Evolutionary conservation across 2,797 vertebrate genomes (phyloP), one percentile per base, ranked within the genome.

Genomic region (Jordanella pulchra): DNA sequence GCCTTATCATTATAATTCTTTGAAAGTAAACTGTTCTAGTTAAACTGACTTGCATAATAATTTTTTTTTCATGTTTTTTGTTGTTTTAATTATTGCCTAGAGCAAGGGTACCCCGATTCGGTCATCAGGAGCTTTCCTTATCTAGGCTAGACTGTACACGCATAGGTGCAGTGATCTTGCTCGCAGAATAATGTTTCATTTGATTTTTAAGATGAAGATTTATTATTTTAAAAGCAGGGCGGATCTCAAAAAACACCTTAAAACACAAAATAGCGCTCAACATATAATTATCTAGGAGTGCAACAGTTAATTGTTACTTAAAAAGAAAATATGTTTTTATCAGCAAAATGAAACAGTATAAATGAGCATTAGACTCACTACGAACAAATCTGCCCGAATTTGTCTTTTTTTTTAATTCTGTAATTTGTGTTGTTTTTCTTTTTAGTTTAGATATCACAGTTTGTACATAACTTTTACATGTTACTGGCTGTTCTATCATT

Each of bases 141-240:
- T n/a, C n/a, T n/a, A n/a, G n/a, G n/a, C n/a, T n/a, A n/a, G n/a
- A n/a, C 35, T 55, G 15, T 23, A 45, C 84, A 78, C 78, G 53
- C 0, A 78, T 28, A 65, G 84, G 85, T 73, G 76, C 76, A 79
- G 47, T 32, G n/a, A 54, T 39, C 21, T 28, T 42, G 13, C 48
- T 54, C 9, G 80, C 58, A 42, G 58, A 61, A 61, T 14, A 39
- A n/a, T 11, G 12, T 42, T 42, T 63, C 12, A n/a, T 53, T 11
- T 25, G 30, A n/a, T 4, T 61, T n/a, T 14, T 3, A 2, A 23
- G 11, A n/a, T 39, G 60, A 13, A 23, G 14, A 63, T 14, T 6
- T 9, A 11, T 35, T 11, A 6, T 42, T 42, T 39, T 13, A 5
- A 17, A 1, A 35, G 56, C 30, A 32, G 10, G 3, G 56, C 1